Evolutionary conservation across 2,797 vertebrate species (phyloP).

Genomic region (Philypnodon macrostomus): DNA sequence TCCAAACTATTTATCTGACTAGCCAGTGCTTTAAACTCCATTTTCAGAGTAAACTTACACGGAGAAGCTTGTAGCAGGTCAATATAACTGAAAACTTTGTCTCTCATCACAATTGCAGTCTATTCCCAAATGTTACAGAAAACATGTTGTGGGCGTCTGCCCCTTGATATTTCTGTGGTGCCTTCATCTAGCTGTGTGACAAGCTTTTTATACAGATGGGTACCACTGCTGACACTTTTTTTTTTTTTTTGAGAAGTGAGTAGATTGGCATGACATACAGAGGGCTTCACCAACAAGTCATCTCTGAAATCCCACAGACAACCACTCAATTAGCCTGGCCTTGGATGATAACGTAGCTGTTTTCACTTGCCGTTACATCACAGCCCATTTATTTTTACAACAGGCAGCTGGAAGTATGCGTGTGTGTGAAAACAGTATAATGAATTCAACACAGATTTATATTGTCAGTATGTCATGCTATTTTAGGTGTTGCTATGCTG

Average conservation of each 20-base stretch:
- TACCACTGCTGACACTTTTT: slow-evolving; percentile 27
- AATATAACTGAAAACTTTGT: slow-evolving; percentile 19
- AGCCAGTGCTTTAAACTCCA: background rate
- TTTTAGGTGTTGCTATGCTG: slow-evolving; percentile 9
- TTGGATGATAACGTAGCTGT: slow-evolving; percentile 56
- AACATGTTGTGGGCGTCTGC: slow-evolving; percentile 31
- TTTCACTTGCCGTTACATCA: slow-evolving; percentile 44
- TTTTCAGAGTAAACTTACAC: background rate
- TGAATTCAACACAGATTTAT: slow-evolving; percentile 28
- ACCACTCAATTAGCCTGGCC: slow-evolving; percentile 55
- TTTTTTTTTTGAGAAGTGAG: slow-evolving; percentile 39
- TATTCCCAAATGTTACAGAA: slow-evolving; percentile 24
- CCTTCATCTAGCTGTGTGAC: slow-evolving; percentile 38
- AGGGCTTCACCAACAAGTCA: no score
- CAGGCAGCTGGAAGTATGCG: slow-evolving; percentile 5
- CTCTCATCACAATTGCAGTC: background rate
- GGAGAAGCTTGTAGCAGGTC: slow-evolving; percentile 19
- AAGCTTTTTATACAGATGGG: slow-evolving; percentile 51
- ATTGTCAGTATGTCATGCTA: slow-evolving; percentile 24
- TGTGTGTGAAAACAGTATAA: slow-evolving; percentile 25
- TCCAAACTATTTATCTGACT: no score
- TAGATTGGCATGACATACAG: slow-evolving; percentile 53
- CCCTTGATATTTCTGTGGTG: slow-evolving; percentile 47
- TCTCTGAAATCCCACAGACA: slow-evolving; percentile 53
- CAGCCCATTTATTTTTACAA: slow-evolving; percentile 50